Base-by-base conservation (phyloP, 2,888 invertebrate genomes). In the Phlogophora meticulosa region DNA sequence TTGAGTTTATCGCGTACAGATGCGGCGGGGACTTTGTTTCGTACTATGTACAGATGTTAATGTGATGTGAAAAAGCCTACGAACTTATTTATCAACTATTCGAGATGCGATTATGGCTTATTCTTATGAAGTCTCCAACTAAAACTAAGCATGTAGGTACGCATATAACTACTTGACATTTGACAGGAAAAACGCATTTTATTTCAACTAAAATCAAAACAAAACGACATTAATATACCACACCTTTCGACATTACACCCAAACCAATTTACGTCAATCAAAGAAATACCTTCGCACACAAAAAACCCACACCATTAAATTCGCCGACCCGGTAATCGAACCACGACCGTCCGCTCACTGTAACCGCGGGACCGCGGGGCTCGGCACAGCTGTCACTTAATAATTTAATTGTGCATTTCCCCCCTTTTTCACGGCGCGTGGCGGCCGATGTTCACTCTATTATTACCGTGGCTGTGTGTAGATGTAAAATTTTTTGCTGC, bases 341-440 rank as follows among this genome's bases (percentile, higher is more conserved):
- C 79, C 72, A 53, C 66, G 52, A 66, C 69, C 46, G 43, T 49
- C 43, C 55, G 56, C 43, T n/a, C 20, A 11, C 34, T 38, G 43
- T 71, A 77, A 79, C 83, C 80, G 71, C 87, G 71, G 57, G 62
- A 76, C 86, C 85, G 49, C 60, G 59, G 62, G 61, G 79, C 69
- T 63, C 81, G 63, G 73, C 84, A 72, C 93, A 92, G 91, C 91
- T 92, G 92, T 89, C 90, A 85, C 84, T 90, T 88, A 92, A 90
- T 91, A 92, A 92, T 91, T 92, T 91, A 92, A 92, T 93, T 93
- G 91, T 89, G 82, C 88, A 90, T 87, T 91, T 91, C 90, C 90
- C 88, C 87, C 88, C 86, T 85, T 88, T 87, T 87, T 84, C 85
- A 82, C 87, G 73, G 81, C 81, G 83, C 82, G 85, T 66, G 64